A percentile compares a stretch with the other conserved stretches of the same genome.
Conservation (phyloP, 2,888 invertebrate genomes). For the Protonemura montana region DNA sequence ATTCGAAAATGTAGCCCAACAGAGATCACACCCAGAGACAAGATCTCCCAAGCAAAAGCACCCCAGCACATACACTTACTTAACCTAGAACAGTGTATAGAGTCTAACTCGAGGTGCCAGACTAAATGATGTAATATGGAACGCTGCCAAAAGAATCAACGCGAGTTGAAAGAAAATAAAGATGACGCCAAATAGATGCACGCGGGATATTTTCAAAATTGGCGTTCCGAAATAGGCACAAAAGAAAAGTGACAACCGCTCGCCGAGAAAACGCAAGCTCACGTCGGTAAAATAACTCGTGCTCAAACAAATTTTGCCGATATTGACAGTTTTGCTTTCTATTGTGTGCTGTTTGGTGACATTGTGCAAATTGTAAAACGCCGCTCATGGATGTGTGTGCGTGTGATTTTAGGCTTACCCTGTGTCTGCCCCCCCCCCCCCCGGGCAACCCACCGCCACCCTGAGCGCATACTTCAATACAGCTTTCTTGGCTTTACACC, state of each 20-base stretch:
- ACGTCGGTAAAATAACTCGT: not conserved
- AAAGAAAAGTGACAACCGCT: not conserved
- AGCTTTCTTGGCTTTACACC: conserved; percentile 12
- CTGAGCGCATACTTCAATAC: not conserved
- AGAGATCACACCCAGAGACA: not conserved
- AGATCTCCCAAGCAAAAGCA: not conserved
- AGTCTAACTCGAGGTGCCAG: not conserved
- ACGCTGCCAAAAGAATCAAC: not conserved
- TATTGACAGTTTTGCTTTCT: not conserved
- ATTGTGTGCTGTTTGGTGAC: conserved; percentile 4
- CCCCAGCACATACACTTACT: not conserved
- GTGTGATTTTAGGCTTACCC: conserved; percentile 21
- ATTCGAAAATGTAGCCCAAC: not conserved
- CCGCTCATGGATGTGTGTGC: not conserved
- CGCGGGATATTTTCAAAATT: not conserved
- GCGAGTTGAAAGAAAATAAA: not conserved
- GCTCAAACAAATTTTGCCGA: not conserved
- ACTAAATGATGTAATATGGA: not conserved
- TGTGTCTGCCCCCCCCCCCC: not conserved
- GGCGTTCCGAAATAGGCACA: not conserved
- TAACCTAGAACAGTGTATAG: not conserved
- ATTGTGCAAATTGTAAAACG: conserved; percentile 12
- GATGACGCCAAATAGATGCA: not conserved
- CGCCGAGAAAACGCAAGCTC: not conserved
- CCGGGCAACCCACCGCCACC: not conserved